These are phyloP conservation scores for Nicator chloris DNA, from an alignment of 2,113 vertebrate species.

Conservation along the genomic window DNA sequence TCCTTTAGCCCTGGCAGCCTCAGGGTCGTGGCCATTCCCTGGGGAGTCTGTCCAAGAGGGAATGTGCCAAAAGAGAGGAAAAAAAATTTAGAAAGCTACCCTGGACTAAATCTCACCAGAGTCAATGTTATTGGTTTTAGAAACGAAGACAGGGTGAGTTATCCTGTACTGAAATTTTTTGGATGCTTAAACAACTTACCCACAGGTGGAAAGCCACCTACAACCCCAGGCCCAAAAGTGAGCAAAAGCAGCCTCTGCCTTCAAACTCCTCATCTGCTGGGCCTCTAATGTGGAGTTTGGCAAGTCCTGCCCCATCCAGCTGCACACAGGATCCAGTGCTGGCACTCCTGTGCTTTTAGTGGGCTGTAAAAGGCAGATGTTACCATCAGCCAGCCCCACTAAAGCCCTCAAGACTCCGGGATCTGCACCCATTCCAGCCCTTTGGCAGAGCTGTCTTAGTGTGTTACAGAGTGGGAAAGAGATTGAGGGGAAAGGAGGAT, in stretches of 20 bases:
- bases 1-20: neutral
- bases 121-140: neutral
- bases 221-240: neutral
- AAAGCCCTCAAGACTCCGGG: neutral
- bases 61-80: neutral
- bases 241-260: neutral
- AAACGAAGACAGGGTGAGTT: neutral
- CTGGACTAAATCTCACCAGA: neutral
- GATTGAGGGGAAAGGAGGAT: neutral
- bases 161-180: too few species aligned
- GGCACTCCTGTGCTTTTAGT: neutral
- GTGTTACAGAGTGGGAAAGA: neutral
- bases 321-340: rapidly evolving
- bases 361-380: neutral
- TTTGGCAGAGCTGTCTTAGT: neutral
- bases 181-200: rapidly evolving
- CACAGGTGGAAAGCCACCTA: neutral
- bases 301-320: neutral
- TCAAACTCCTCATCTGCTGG: neutral
- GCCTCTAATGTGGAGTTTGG: neutral
- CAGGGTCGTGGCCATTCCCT: rapidly evolving
- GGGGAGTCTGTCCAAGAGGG: neutral
- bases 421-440: neutral
- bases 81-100: neutral
- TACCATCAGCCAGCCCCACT: neutral